Percentiles rank a stretch among this genome's conserved stretches.
Conservation (phyloP, 2,888 invertebrate species). For the Drepana falcataria region DNA sequence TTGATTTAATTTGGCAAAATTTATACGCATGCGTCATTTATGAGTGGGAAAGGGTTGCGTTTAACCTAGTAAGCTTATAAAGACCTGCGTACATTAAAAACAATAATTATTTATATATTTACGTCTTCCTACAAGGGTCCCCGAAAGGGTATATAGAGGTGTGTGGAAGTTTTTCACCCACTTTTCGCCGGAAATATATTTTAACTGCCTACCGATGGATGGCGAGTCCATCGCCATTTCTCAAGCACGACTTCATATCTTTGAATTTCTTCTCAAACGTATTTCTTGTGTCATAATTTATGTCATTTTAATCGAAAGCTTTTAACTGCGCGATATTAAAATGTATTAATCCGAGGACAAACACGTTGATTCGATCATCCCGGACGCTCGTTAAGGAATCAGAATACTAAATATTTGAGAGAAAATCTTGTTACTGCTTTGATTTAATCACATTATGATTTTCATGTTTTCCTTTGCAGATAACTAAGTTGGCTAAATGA, state of each 20-base stretch:
- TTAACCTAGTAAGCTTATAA: background rate
- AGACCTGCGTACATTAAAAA: too few relatives aligned
- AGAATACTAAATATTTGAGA: conserved; percentile 34
- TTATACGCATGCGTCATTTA: background rate
- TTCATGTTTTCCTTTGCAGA: conserved; percentile 7
- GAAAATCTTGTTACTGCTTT: conserved; percentile 14
- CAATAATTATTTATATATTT: too few relatives aligned
- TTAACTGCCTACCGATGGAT: too few relatives aligned
- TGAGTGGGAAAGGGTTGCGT: background rate
- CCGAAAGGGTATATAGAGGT: too few relatives aligned
- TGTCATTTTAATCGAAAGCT: too few relatives aligned
- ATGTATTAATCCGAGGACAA: conserved; percentile 9
- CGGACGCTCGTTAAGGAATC: conserved; percentile 31
- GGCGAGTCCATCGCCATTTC: too few relatives aligned
- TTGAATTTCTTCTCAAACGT: too few relatives aligned
- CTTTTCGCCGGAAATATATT: too few relatives aligned
- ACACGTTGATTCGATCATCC: conserved; percentile 22
- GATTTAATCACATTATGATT: conserved; percentile 13
- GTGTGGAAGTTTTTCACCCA: too few relatives aligned
- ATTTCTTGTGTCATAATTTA: too few relatives aligned
- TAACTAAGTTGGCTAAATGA: background rate
- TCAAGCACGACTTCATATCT: too few relatives aligned
- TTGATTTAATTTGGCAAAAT: background rate
- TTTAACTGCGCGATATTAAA: background rate
- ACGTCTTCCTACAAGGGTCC: too few relatives aligned